Evolutionary conservation across 2,888 invertebrate genomes (phyloP).

Genomic region (Myopa tessellatipennis): DNA sequence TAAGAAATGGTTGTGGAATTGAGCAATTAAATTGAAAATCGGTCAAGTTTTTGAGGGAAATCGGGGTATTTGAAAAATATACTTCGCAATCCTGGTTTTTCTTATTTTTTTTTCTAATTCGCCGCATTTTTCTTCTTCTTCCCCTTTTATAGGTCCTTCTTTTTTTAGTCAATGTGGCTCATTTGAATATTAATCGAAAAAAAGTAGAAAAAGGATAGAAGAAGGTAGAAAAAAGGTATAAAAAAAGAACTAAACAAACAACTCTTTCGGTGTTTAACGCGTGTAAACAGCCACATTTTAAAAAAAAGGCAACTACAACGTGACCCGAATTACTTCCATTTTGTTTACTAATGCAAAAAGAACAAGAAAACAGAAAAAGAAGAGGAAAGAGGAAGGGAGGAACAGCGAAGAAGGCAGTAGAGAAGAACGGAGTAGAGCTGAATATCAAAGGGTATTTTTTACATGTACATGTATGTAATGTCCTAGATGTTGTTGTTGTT

Average conservation of each 20-base stretch:
- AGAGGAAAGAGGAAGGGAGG: not conserved
- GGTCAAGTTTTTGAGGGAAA: too few relatives aligned
- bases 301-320: slow-evolving; percentile 3
- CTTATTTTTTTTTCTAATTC: too few relatives aligned
- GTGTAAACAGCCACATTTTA: slow-evolving; percentile 23
- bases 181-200: not conserved
- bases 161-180: too few relatives aligned
- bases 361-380: not conserved
- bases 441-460: slow-evolving; percentile 12
- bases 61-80: too few relatives aligned
- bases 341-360: slow-evolving; percentile 4
- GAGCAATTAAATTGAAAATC: too few relatives aligned
- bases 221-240: too few relatives aligned
- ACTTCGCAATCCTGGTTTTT: too few relatives aligned
- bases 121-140: too few relatives aligned
- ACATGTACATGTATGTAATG: not conserved
- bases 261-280: not conserved
- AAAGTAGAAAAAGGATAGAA: slow-evolving; percentile 3
- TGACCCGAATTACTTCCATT: slow-evolving; percentile 33
- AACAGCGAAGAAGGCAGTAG: too few relatives aligned
- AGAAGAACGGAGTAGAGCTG: not conserved
- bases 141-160: too few relatives aligned
- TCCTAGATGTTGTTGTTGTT: not conserved
- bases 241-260: slow-evolving; percentile 1
- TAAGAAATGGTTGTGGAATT: too few relatives aligned